Percentiles rank a stretch among this genome's conserved stretches.
Conservation (phyloP, 2,797 vertebrate genomes). For the Mastacembelus armatus region DNA sequence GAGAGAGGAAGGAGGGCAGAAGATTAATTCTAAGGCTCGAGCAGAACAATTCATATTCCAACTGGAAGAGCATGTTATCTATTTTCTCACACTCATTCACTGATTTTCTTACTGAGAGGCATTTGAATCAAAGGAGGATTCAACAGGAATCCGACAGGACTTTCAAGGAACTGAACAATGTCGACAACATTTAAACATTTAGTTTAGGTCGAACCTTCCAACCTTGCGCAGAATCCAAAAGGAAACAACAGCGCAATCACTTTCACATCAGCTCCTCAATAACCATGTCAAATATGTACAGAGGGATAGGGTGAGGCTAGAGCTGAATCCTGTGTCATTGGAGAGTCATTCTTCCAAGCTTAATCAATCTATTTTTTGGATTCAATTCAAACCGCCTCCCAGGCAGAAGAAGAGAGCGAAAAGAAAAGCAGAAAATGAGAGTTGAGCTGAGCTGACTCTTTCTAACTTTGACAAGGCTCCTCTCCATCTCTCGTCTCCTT, state of each 20-base stretch:
- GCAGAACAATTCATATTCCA: conserved; percentile 77
- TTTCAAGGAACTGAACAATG: conserved; percentile 61
- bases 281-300: conserved; percentile 72
- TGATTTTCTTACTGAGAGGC: conserved; percentile 54
- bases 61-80: conserved; percentile 72
- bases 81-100: conserved; percentile 74
- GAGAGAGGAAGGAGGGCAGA: conserved; percentile 75
- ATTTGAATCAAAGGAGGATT: conserved; percentile 58
- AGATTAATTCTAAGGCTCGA: conserved; percentile 76
- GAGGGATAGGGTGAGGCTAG: conserved; percentile 56
- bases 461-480: conserved; percentile 72
- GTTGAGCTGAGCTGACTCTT: conserved; percentile 65
- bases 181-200: conserved; percentile 49
- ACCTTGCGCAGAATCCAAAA: conserved; percentile 42
- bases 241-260: conserved; percentile 61
- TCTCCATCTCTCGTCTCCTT: conserved; percentile 60
- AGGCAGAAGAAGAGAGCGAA: conserved; percentile 57
- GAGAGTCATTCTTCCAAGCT: conserved; percentile 78
- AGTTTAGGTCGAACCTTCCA: conserved; percentile 37
- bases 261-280: conserved; percentile 64
- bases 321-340: conserved; percentile 72
- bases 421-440: conserved; percentile 65
- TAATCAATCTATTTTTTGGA: conserved; percentile 83
- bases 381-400: conserved; percentile 76
- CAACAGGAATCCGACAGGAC: conserved; percentile 60